Evolutionary conservation across 2,797 vertebrate species (phyloP), one percentile per base, ranked within the genome.

Genomic region (Smutsia temminckii): DNA sequence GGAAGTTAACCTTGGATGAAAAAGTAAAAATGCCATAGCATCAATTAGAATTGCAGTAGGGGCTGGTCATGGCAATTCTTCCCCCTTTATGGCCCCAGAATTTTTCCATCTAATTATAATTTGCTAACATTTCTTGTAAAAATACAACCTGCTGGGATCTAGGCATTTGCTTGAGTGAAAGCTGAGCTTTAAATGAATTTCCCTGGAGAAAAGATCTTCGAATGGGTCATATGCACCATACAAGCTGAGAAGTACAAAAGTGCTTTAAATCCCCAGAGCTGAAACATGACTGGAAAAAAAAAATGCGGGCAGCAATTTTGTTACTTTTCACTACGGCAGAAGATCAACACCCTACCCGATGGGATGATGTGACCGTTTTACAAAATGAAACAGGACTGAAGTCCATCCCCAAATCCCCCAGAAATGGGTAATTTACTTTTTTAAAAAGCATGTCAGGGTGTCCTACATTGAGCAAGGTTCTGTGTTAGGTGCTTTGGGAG

Each of bases 41-140:
- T 78, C 27, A 49, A 63, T 32, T 55, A 16, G 59, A 69, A 34
- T 61, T 87, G 13, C 34, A 53, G 55, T 64, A 32, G 37, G 10
- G 11, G 20, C 71, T 64, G 71, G 29, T 57, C 23, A 57, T 20
- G 27, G 27, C 3, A 34, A 0, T 32, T 72, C 51, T 78, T 88
- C 29, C 37, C 37, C 10, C 32, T 78, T 51, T 37, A 57, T 23
- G 53, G 23, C 5, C 21, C 8, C 27, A 42, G 37, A 25, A 42
- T 84, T 51, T 84, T 42, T 29, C 29, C 63, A 16, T 68, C 64
- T 79, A 59, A 84, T 71, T 72, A 88, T n/a, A 88, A 85, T 85
- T 96, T 74, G 59, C 84, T 74, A 64, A 59, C 14, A 66, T 85
- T 79, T 94, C 40, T n/a, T 64, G 9, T 79, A 69, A 79, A 64